Base-by-base conservation (phyloP, 2,797 vertebrate genomes). In the Characodon lateralis region DNA sequence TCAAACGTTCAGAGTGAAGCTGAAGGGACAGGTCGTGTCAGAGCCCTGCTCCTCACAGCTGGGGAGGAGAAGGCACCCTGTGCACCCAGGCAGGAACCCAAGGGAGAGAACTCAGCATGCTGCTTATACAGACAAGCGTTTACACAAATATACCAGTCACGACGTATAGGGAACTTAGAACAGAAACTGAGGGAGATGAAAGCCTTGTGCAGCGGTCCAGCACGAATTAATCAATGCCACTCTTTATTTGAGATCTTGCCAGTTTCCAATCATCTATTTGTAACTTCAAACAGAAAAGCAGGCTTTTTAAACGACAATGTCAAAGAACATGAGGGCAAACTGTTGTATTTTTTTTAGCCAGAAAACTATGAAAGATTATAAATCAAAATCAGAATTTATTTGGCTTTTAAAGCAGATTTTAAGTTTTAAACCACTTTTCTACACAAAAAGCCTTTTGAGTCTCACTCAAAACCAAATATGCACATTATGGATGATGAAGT, bases 11-110 rank as follows among this genome's bases (percentile, higher is more conserved):
- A 85, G 89, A 90, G 88, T 90, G 94, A 70, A 95, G 92, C 93
- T 86, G 89, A 95, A 94, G 92, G 93, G 94, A 95, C 95, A 95
- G 91, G 92, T 88, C 80, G 58, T 92, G 95, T 95, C 94, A 91
- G 91, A 93, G 89, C 77, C 85, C 85, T 71, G 92, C 89, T 93
- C 89, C 90, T 95, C 94, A 94, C 94, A 92, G 93, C 86, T 82
- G 90, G 90, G 84, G 70, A 89, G 88, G 81, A 91, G 81, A 84
- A 87, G 86, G 88, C 79, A 77, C 85, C 91, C 88, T 61, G 73
- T 46, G 79, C 85, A 85, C 88, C 88, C 56, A 59, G 79, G 75
- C 84, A 84, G 89, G 82, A 76, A 90, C 88, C 89, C 88, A 84
- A 73, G 91, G 84, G 89, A 91, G 89, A 18, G 1, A 74, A 84